phyloP scores from a whole-genome alignment of 2,113 vertebrate species.

The Anolis sagrei region DNA sequence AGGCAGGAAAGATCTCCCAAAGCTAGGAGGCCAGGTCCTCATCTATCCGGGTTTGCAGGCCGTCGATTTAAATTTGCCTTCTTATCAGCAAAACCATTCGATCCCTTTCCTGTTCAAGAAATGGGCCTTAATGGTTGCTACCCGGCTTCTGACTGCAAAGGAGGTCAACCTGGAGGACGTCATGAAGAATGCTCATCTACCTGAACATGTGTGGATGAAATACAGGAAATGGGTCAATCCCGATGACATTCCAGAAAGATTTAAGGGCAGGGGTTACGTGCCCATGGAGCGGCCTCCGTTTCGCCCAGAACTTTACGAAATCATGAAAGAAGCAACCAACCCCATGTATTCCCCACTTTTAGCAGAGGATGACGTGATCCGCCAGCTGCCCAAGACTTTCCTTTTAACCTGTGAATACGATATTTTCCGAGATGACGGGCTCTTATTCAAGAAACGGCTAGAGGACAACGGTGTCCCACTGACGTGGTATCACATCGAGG shows the following conservation, averaged over 20 bases:
- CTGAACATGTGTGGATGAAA: conserved; percentile 71
- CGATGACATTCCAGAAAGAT: conserved; percentile 78
- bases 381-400: not conserved
- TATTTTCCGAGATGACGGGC: not conserved
- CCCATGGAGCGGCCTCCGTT: conserved; percentile 41
- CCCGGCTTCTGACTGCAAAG: conserved; percentile 76
- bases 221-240: conserved; percentile 78
- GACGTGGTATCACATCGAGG: not conserved
- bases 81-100: conserved; percentile 80
- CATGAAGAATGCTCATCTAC: conserved; percentile 76
- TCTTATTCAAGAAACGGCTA: conserved; percentile 4
- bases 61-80: conserved; percentile 85
- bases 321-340: not conserved
- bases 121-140: conserved; percentile 53
- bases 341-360: not conserved
- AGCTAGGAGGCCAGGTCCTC: conserved; percentile 84
- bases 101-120: conserved; percentile 76
- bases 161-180: conserved; percentile 65
- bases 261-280: conserved; percentile 67
- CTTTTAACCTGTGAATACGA: conserved; percentile 9
- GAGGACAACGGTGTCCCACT: not conserved
- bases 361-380: not conserved
- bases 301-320: not conserved
- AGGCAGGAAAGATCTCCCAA: conserved; percentile 70
- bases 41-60: conserved; percentile 83